Evolutionary conservation across 2,797 vertebrate genomes (phyloP).

Genomic region (Gallinago solitaria): DNA sequence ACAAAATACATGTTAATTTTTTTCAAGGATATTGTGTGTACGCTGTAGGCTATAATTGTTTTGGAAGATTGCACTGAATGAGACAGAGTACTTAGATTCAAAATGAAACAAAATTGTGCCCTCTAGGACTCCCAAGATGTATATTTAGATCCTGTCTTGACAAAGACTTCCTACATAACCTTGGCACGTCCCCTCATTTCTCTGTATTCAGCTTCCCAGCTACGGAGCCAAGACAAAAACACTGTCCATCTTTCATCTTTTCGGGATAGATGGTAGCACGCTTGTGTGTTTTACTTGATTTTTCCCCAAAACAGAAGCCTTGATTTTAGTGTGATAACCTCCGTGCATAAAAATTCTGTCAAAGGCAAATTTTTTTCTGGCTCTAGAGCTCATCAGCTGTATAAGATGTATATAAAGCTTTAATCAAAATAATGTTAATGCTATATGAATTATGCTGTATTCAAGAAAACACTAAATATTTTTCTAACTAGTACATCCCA

Average conservation of each 20-base stretch:
- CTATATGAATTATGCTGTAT: not conserved
- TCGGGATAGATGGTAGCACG: not conserved
- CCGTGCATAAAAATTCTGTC: not conserved
- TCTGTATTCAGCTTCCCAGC: not conserved
- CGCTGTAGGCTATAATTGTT: conserved; percentile 53
- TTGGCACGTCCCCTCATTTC: not conserved
- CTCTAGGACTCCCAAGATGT: conserved; percentile 20
- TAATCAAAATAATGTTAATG: not conserved
- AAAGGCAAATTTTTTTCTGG: not conserved
- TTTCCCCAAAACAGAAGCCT: not conserved
- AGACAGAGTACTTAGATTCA: not conserved
- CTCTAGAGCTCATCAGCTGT: not conserved
- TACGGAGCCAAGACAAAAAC: not conserved
- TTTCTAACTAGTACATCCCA: not conserved
- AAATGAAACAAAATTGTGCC: conserved; percentile 27
- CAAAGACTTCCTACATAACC: conserved; percentile 6
- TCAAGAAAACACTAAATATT: not conserved
- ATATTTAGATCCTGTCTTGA: conserved; percentile 25
- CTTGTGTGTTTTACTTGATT: not conserved
- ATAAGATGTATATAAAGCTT: not conserved
- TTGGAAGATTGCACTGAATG: conserved; percentile 51
- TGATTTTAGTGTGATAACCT: not conserved
- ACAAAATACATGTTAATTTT: conserved; percentile 28
- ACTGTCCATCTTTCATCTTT: not conserved
- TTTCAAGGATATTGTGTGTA: not conserved